These are phyloP conservation scores for Pollenia amentaria DNA, from an alignment of 2,888 invertebrate species.

Conservation along the genomic window DNA sequence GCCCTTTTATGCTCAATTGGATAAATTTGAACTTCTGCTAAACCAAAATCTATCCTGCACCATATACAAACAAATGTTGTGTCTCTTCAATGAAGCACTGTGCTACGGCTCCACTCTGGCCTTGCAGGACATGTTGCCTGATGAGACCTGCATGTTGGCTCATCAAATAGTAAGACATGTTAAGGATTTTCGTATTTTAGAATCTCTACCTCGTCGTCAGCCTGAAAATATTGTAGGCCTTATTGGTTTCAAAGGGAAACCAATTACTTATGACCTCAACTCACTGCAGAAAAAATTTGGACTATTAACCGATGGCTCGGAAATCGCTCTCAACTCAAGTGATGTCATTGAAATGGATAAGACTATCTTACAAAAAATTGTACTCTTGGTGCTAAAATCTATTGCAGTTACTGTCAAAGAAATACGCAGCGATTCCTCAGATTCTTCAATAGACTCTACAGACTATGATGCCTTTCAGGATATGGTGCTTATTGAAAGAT, in stretches of 20 bases:
- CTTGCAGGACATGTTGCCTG: conserved; percentile 93
- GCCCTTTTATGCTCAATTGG: conserved; percentile 93
- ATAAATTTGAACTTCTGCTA: conserved; percentile 90
- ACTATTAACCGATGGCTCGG: conserved; percentile 12
- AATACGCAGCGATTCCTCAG: conserved; percentile 93
- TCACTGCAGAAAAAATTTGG: conserved; percentile 65
- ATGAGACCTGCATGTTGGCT: conserved; percentile 94
- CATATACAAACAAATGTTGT: conserved; percentile 93
- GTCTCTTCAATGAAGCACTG: conserved; percentile 94
- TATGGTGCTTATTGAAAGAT: conserved; percentile 94
- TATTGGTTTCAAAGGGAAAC: conserved; percentile 82
- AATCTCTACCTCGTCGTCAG: conserved; percentile 83
- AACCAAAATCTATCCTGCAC: conserved; percentile 91
- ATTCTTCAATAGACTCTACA: conserved; percentile 93
- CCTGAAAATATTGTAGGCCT: conserved; percentile 83
- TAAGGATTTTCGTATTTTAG: conserved; percentile 90
- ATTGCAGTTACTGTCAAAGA: conserved; percentile 96
- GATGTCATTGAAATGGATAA: conserved; percentile 87
- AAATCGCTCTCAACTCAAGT: conserved; percentile 58
- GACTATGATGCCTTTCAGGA: conserved; percentile 95
- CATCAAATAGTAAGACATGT: conserved; percentile 94
- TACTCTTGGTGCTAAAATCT: conserved; percentile 93
- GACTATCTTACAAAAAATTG: conserved; percentile 93
- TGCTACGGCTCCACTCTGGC: conserved; percentile 96
- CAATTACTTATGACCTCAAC: conserved; percentile 78